A percentile compares a stretch with the other conserved stretches of the same genome.
Evolutionary conservation across 2,797 vertebrate species (phyloP).

Genomic region (Sebastes itinus): DNA sequence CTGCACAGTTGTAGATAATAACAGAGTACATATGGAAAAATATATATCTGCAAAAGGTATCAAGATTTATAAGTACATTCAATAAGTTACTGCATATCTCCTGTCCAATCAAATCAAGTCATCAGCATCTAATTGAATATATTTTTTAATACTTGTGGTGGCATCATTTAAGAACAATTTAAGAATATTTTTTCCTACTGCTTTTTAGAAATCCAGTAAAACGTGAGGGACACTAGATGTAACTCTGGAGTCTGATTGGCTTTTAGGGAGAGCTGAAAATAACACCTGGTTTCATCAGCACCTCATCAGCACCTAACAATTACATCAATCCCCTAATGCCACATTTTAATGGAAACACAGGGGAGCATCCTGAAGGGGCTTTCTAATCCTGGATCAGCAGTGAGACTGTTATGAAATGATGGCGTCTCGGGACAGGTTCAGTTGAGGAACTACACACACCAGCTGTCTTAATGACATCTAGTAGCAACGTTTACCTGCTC

Average conservation of each 20-base stretch:
- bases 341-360: conserved; percentile 72
- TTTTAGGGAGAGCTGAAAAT: conserved; percentile 68
- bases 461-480: neutral
- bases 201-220: conserved; percentile 8
- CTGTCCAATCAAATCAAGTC: neutral
- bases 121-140: too few relatives aligned
- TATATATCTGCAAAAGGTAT: too few relatives aligned
- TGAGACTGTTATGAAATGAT: conserved; percentile 34
- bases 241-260: conserved; percentile 11
- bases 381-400: conserved; percentile 62
- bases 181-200: neutral
- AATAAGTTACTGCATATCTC: neutral
- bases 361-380: conserved; percentile 56
- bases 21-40: neutral
- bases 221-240: neutral
- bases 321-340: conserved; percentile 76
- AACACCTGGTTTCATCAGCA: conserved; percentile 76
- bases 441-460: neutral
- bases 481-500: neutral
- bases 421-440: neutral
- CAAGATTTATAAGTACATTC: neutral
- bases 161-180: neutral
- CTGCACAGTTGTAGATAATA: neutral
- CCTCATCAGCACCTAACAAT: conserved; percentile 59
- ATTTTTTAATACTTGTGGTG: neutral